Base-by-base conservation (phyloP, 2,888 invertebrate genomes). In the Andrena marginata region DNA sequence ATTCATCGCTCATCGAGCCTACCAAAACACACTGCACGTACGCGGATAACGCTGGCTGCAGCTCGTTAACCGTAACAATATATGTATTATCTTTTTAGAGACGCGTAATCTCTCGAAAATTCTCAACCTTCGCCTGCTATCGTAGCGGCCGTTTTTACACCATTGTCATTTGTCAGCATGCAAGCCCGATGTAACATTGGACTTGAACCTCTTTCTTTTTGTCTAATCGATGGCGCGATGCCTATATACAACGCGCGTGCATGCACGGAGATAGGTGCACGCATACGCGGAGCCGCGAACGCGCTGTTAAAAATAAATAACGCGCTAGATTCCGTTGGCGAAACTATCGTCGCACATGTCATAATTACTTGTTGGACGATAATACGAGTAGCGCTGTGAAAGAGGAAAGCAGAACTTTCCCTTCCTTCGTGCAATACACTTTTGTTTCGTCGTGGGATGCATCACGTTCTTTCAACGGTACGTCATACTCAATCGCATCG, bases 181-280 rank as follows among this genome's bases (percentile, higher is more conserved):
- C 59, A 73, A 69, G 65, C 62, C 65, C 33, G 51, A 35, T 56
- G 16, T 49, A 81, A 81, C 78, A 80, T 80, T 80, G 65, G 65
- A 81, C 80, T 81, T 81, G 74, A 81, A 81, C 74, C 73, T 81
- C 81, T 81, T 73, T 63, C 69, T 67, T 67, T 80, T 80, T 80
- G 54, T 65, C 80, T 74, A 74, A 74, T 80, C 80, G 48, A 81
- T 81, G 81, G 81, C 69, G 26, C 16, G 33, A 74, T 42, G 0
- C 35, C n/a, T 51, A 31, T 64, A 31, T 64, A 42, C 1, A 42
- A 3, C 13, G 42, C 0, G 42, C 42, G 31, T 20, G n/a, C 23
- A n/a, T n/a, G 31, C 26, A 8, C 49, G 5, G 0, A 26, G 8
- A 31, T 42, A 0, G n/a, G n/a, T 26, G 16, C 20, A 42, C 4